Conservation (phyloP, 1,140 invertebrate genomes). For the Nylanderia fulva region DNA sequence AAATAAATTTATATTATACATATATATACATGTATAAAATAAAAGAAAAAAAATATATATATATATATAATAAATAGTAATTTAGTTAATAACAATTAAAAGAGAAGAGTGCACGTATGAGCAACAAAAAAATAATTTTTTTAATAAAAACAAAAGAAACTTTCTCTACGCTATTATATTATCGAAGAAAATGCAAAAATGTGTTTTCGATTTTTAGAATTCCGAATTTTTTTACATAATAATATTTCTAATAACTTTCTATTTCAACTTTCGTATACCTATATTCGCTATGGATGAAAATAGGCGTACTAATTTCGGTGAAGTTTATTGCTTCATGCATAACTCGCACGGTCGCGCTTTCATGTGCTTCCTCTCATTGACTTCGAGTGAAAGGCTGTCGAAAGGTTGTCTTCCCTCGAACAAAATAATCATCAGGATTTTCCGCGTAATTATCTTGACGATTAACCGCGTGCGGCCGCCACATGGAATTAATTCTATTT, state of each 20-base stretch:
- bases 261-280: not conserved
- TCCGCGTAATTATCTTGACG: constrained; percentile 60
- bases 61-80: not conserved
- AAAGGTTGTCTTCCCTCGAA: constrained; percentile 20
- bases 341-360: constrained; percentile 28
- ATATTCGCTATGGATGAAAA: not conserved
- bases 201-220: not conserved
- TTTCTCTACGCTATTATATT: not conserved
- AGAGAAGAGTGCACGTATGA: not conserved
- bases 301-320: constrained; percentile 24
- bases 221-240: not conserved
- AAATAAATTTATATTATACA: not conserved
- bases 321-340: not conserved
- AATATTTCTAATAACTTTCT: not conserved
- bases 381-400: constrained; percentile 33
- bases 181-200: not conserved
- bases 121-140: not conserved
- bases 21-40: too few relatives aligned
- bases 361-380: constrained; percentile 41
- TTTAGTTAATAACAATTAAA: not conserved
- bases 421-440: constrained; percentile 52
- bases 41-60: too few relatives aligned
- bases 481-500: constrained; percentile 44
- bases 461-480: constrained; percentile 37
- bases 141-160: not conserved